Conservation (phyloP, 1,140 invertebrate genomes). For the Sminthurides bifidus region DNA sequence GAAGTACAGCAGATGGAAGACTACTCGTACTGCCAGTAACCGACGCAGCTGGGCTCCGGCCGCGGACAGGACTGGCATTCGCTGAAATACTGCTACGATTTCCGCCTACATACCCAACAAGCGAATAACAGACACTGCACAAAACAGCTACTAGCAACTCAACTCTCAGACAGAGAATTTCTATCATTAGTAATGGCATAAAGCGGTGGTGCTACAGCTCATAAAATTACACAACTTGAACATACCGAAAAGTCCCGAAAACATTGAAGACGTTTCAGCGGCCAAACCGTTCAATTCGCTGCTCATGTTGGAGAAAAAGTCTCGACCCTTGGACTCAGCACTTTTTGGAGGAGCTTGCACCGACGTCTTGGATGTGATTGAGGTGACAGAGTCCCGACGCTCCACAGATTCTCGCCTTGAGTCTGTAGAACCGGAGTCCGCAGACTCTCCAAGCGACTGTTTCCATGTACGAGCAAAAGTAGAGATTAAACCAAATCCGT, state of each 20-base stretch:
- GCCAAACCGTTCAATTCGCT: conserved; percentile 80
- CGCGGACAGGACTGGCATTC: conserved; percentile 27
- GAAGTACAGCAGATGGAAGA: conserved; percentile 23
- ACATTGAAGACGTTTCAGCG: conserved; percentile 77
- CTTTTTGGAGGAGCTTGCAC: too few species aligned
- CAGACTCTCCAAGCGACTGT: conserved; percentile 28
- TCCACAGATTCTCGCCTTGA: conserved; percentile 19
- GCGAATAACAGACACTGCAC: neutral
- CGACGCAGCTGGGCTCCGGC: conserved; percentile 22
- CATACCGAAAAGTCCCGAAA: conserved; percentile 72
- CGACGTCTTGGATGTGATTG: conserved; percentile 14
- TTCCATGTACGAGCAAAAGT: too few species aligned
- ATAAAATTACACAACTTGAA: neutral
- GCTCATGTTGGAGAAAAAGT: conserved; percentile 80
- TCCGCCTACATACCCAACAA: conserved; percentile 1
- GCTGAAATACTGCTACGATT: conserved; percentile 30
- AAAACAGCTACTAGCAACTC: neutral
- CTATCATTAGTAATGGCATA: neutral
- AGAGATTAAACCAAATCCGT: too few species aligned
- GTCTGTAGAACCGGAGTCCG: conserved; percentile 17
- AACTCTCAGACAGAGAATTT: neutral
- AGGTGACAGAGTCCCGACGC: conserved; percentile 21
- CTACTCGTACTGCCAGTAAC: conserved; percentile 29
- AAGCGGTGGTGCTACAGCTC: neutral
- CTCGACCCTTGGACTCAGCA: conserved; percentile 51